phyloP scores from a whole-genome alignment of 2,888 invertebrate species.

The Cephus runcator region DNA sequence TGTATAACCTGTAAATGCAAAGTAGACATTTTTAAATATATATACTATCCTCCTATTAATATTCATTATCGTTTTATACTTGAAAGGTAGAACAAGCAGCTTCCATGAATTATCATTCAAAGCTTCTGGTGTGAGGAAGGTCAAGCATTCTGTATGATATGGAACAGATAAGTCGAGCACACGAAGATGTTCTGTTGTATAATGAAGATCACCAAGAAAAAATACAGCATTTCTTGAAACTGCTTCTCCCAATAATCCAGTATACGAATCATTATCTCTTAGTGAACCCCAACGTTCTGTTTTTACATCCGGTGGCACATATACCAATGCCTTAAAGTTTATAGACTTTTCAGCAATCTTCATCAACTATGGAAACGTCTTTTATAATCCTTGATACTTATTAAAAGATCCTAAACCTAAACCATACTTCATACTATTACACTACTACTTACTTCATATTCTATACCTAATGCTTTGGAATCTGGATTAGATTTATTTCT shows the following conservation, averaged over 20 bases:
- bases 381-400: not conserved
- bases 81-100: constrained; percentile 83
- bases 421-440: not conserved
- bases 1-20: constrained; percentile 69
- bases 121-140: constrained; percentile 86
- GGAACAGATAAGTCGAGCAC: constrained; percentile 80
- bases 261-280: constrained; percentile 73
- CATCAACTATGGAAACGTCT: constrained; percentile 70
- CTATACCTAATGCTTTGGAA: constrained; percentile 68
- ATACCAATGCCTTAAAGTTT: constrained; percentile 78
- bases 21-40: constrained; percentile 7
- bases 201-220: constrained; percentile 82
- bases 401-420: not conserved
- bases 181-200: constrained; percentile 75
- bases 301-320: constrained; percentile 73
- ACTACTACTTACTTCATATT: constrained; percentile 71
- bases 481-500: constrained; percentile 5
- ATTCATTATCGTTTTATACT: constrained; percentile 63
- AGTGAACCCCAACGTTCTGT: constrained; percentile 76
- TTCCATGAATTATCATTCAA: constrained; percentile 86
- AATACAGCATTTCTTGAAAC: constrained; percentile 75
- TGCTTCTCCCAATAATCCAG: constrained; percentile 81
- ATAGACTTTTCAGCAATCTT: constrained; percentile 72
- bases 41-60: constrained; percentile 4
- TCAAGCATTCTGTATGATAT: constrained; percentile 85